phyloP scores from a whole-genome alignment of 2,888 invertebrate species.

The Tetranychus piercei region DNA sequence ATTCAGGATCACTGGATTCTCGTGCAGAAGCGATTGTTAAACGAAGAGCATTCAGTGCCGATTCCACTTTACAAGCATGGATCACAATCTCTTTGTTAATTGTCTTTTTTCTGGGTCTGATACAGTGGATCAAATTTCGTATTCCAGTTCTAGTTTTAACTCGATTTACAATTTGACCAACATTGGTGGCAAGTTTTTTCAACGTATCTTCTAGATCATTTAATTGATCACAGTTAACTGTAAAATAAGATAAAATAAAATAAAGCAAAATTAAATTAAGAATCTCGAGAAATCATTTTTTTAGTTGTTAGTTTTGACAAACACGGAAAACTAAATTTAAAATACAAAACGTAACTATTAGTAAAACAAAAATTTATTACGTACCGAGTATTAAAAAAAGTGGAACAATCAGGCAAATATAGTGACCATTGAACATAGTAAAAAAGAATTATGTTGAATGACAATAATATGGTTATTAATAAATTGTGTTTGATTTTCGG shows the following conservation, averaged over 20 bases:
- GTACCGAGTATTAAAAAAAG: not conserved
- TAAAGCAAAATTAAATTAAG: not conserved
- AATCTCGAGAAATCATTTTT: not conserved
- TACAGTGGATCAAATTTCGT: not conserved
- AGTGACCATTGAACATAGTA: not conserved
- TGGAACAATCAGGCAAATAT: not conserved
- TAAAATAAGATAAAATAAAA: not conserved
- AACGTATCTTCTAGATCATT: not conserved
- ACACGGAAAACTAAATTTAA: not conserved
- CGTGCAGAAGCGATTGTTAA: not conserved
- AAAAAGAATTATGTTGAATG: not conserved
- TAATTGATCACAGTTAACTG: not conserved
- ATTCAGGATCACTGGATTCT: not conserved
- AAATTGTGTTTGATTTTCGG: not conserved
- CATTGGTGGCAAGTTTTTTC: not conserved
- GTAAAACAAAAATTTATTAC: not conserved
- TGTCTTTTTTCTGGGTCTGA: not conserved
- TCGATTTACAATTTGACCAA: not conserved
- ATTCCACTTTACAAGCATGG: not conserved
- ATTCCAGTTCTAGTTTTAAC: conserved; percentile 6
- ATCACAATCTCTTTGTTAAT: conserved; percentile 1
- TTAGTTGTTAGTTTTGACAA: not conserved
- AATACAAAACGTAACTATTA: not conserved
- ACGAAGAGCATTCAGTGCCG: not conserved
- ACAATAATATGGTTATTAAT: not conserved